Evolutionary conservation across 1,140 invertebrate species (phyloP), one percentile per base, ranked within the genome.

Genomic region (Hesperophylax magnus): DNA sequence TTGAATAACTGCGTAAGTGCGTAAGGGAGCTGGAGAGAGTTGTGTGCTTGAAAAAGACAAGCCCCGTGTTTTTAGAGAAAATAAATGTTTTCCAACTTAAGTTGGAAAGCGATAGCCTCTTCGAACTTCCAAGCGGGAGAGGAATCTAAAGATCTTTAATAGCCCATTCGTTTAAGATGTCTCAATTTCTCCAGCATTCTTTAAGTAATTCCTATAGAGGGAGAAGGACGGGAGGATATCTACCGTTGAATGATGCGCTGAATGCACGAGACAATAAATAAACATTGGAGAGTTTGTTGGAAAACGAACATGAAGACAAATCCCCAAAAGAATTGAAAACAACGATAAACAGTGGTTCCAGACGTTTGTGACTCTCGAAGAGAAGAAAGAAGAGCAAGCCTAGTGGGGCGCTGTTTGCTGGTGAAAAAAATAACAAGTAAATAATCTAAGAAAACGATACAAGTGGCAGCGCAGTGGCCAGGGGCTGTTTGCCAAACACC

Each of bases 401-500:
- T 47, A 14, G 39, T 47, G 39, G 39, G 9, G 39, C 31, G 53
- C 18, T 34, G 22, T 79, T 71, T 61, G 67, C 52, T 53, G 60
- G 22, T 20, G 58, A 74, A 65, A 80, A 81, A 81, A 83, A 82
- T 60, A 22, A 56, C 11, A 31, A 79, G 82, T 81, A 83, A 83
- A 83, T 83, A 83, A 81, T 81, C 69, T 74, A 81, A 79, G 69
- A 76, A 83, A 80, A 47, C 79, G 79, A 61, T 79, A 83, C 82
- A 77, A 47, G 74, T 20, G 52, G 65, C 61, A 74, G 47, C 56
- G 77, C 69, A 75, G 77, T 80, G 67, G 74, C 82, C 67, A 60
- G 69, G 79, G 79, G 82, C 77, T 83, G 82, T 83, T 83, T 83
- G 80, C 79, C 82, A 83, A 83, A 83, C 82, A 79, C 69, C 76